Conservation (phyloP, 2,113 vertebrate species). For the Rallus limicola region DNA sequence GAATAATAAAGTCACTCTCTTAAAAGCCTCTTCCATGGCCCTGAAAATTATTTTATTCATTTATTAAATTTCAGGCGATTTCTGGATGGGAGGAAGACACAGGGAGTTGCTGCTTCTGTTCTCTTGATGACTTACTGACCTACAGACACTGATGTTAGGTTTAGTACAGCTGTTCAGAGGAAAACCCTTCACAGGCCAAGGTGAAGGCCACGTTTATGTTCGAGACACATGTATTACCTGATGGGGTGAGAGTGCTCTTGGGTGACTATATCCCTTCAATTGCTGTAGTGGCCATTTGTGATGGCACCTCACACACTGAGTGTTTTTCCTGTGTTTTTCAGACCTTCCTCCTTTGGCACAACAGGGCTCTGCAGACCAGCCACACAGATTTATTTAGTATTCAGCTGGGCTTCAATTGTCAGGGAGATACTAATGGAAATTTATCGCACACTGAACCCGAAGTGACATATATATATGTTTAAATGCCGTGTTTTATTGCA, state of each 20-base stretch:
- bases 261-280: background rate
- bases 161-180: background rate
- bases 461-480: slow-evolving; percentile 30
- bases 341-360: background rate
- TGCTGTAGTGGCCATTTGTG: background rate
- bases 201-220: background rate
- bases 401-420: slow-evolving; percentile 1
- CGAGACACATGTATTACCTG: rapidly evolving
- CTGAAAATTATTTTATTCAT: background rate
- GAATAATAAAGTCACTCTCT: background rate
- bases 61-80: background rate
- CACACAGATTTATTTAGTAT: background rate
- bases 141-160: background rate
- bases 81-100: background rate
- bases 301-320: background rate
- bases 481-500: slow-evolving; percentile 33
- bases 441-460: background rate
- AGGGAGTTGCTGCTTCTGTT: background rate
- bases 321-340: background rate
- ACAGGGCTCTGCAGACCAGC: background rate
- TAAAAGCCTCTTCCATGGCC: background rate
- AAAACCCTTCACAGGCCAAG: background rate
- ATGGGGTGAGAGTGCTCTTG: background rate
- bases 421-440: slow-evolving; percentile 38
- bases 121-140: background rate